These are phyloP conservation scores for Candidula unifasciata DNA, from an alignment of 2,888 invertebrate genomes.

Conservation along the genomic window DNA sequence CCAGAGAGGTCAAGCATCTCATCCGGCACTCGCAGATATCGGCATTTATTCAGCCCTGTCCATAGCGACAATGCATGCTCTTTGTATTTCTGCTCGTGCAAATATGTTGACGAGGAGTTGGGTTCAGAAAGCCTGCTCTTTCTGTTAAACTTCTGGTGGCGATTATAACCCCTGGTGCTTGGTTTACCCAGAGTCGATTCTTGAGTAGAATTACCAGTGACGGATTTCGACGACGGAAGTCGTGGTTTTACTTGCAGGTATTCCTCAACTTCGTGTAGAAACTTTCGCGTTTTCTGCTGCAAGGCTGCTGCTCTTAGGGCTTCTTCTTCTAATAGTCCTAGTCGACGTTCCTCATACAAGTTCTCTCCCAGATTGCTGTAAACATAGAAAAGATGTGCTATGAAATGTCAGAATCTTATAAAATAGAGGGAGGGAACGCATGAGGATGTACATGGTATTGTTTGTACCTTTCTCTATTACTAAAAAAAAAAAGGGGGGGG, in stretches of 20 bases:
- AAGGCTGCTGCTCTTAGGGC: slow-evolving; percentile 58
- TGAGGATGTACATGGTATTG: no score
- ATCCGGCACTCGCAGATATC: slow-evolving; percentile 70
- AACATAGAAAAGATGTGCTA: background rate
- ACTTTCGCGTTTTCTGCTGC: slow-evolving; percentile 62
- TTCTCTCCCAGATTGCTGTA: slow-evolving; percentile 67
- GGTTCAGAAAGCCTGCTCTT: slow-evolving; percentile 50
- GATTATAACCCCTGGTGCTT: slow-evolving; percentile 8
- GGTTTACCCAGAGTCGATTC: background rate
- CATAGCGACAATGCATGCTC: slow-evolving; percentile 63
- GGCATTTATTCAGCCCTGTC: slow-evolving; percentile 72
- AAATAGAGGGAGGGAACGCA: no score
- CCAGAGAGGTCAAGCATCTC: slow-evolving; percentile 71
- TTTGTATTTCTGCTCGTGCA: slow-evolving; percentile 64
- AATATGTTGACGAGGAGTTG: slow-evolving; percentile 59
- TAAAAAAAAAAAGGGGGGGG: no score
- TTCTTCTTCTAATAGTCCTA: slow-evolving; percentile 69
- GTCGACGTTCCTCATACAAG: slow-evolving; percentile 67
- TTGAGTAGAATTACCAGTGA: background rate
- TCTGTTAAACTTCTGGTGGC: slow-evolving; percentile 8
- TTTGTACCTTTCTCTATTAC: no score
- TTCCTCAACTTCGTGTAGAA: slow-evolving; percentile 62
- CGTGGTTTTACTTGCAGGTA: slow-evolving; percentile 57
- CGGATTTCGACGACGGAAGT: background rate
- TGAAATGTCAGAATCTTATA: background rate